A percentile compares a stretch with the other conserved stretches of the same genome.
Evolutionary conservation across 2,797 vertebrate species (phyloP).

Genomic region (Pygocentrus nattereri): DNA sequence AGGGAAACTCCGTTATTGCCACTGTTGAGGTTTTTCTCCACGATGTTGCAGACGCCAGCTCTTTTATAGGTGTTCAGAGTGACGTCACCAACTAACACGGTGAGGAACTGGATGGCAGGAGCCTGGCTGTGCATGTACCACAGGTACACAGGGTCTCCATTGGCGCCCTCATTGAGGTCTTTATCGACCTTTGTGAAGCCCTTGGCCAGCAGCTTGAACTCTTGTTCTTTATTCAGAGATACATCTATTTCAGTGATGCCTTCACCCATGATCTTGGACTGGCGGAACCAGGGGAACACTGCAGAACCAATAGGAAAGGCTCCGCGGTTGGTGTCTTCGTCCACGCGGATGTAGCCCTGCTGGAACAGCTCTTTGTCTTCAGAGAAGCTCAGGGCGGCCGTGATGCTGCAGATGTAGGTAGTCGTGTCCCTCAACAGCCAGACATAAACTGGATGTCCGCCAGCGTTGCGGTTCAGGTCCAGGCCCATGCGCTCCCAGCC

Average conservation of each 20-base stretch:
- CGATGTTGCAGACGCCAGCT: background rate
- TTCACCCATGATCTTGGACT: background rate
- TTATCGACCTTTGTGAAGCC: background rate
- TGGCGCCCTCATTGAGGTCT: background rate
- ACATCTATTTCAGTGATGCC: background rate
- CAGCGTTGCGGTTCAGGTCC: background rate
- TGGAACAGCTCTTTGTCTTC: background rate
- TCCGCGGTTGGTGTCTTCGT: background rate
- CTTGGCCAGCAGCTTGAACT: background rate
- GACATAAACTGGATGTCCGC: background rate
- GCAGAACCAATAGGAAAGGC: background rate
- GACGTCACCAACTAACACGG: background rate
- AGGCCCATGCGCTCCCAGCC: background rate
- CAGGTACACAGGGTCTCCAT: background rate
- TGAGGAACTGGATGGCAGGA: background rate
- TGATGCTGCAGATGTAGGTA: background rate
- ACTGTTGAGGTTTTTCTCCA: background rate
- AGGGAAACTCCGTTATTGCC: background rate
- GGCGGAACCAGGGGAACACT: background rate
- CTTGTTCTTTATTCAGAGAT: background rate
- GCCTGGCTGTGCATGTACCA: background rate
- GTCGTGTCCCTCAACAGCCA: background rate
- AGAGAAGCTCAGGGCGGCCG: background rate
- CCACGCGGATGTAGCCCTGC: background rate
- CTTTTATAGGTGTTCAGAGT: background rate